These are phyloP conservation scores for Ecliptopera silaceata DNA, from an alignment of 2,888 invertebrate species.

Conservation along the genomic window DNA sequence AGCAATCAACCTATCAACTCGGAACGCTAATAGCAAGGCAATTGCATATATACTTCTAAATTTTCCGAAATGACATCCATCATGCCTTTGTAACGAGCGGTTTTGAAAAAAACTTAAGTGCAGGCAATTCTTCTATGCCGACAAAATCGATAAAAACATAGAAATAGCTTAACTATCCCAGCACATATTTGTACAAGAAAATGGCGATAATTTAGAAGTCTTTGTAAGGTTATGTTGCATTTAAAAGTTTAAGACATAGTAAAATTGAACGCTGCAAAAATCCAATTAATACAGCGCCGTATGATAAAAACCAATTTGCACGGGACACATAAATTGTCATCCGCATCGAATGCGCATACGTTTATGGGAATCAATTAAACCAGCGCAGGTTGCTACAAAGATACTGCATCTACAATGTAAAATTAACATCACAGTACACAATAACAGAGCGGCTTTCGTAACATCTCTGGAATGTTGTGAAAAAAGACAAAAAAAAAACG, in stretches of 20 bases:
- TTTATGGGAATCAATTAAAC: slow-evolving; percentile 28
- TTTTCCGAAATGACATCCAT: slow-evolving; percentile 63
- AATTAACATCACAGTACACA: slow-evolving; percentile 34
- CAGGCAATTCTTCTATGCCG: slow-evolving; percentile 33
- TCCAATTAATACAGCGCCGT: slow-evolving; percentile 33
- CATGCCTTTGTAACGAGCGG: slow-evolving; percentile 44
- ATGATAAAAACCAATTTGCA: slow-evolving; percentile 27
- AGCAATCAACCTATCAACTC: slow-evolving; percentile 71
- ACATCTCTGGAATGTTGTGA: slow-evolving; percentile 67
- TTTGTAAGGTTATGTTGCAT: slow-evolving; percentile 1
- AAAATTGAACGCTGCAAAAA: slow-evolving; percentile 13
- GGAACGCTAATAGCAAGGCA: slow-evolving; percentile 59
- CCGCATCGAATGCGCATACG: slow-evolving; percentile 15
- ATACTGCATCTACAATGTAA: not conserved
- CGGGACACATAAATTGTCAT: slow-evolving; percentile 30
- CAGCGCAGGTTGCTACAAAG: slow-evolving; percentile 6
- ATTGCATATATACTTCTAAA: slow-evolving; percentile 60
- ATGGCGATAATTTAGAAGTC: not conserved
- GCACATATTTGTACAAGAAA: slow-evolving; percentile 3
- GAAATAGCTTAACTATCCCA: slow-evolving; percentile 18
- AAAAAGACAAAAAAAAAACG: slow-evolving; percentile 58
- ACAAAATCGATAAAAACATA: slow-evolving; percentile 20
- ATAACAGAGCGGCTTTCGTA: slow-evolving; percentile 64
- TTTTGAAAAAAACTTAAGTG: slow-evolving; percentile 24
- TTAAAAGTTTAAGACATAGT: slow-evolving; percentile 21